Evolutionary conservation across 2,888 invertebrate genomes (phyloP).

Genomic region (Calliphora vomitoria): DNA sequence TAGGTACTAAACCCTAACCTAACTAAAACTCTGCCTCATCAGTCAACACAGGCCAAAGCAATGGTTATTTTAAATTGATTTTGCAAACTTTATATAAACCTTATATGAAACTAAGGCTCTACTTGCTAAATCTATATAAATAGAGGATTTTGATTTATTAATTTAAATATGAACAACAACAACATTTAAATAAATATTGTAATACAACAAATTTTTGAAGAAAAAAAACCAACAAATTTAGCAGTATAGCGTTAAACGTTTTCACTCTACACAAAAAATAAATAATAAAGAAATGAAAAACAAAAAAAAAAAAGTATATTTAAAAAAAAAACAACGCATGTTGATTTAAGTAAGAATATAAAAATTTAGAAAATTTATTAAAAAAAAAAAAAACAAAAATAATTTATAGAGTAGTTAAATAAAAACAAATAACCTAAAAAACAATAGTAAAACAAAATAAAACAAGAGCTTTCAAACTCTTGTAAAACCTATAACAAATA

Average conservation of each 20-base stretch:
- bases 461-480: slow-evolving; percentile 45
- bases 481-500: slow-evolving; percentile 18
- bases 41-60: background rate
- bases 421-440: slow-evolving; percentile 28
- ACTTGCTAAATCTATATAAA: slow-evolving; percentile 7
- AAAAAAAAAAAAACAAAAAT: slow-evolving; percentile 47
- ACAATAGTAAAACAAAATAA: slow-evolving; percentile 31
- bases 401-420: slow-evolving; percentile 64
- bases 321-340: slow-evolving; percentile 64
- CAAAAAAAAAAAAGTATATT: slow-evolving; percentile 49
- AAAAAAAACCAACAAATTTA: slow-evolving; percentile 40
- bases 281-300: slow-evolving; percentile 40
- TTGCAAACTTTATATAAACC: background rate
- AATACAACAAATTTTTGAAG: slow-evolving; percentile 46
- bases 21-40: no score
- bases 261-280: slow-evolving; percentile 57
- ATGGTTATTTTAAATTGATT: background rate
- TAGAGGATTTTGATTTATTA: slow-evolving; percentile 1
- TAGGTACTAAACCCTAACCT: no score
- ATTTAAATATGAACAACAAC: background rate
- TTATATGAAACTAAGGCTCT: slow-evolving; percentile 4
- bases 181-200: slow-evolving; percentile 26
- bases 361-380: slow-evolving; percentile 67
- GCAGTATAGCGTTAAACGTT: slow-evolving; percentile 60
- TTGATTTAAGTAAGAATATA: slow-evolving; percentile 63